Conservation (phyloP, 2,888 invertebrate species). For the Chaitophorus viminalis region DNA sequence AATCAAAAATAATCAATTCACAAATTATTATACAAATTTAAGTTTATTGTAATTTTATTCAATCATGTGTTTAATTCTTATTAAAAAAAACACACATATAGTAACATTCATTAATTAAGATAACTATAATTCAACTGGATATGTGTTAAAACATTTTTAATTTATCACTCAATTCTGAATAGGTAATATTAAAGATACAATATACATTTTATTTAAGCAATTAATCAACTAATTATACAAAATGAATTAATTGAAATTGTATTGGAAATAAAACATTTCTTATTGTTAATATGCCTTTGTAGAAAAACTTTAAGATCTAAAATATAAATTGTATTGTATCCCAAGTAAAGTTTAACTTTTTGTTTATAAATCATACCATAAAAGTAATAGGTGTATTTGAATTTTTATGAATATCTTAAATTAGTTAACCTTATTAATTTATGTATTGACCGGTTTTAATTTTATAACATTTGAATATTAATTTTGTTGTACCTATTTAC, state of each 20-base stretch:
- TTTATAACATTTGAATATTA: slow-evolving; percentile 17
- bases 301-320: not conserved
- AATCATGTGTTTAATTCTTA: not conserved
- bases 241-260: too few species aligned
- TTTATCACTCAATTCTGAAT: not conserved
- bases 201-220: not conserved
- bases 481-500: not conserved
- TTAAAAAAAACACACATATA: too few species aligned
- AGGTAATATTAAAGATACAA: too few species aligned
- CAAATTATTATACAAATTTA: not conserved
- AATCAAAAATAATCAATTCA: not conserved
- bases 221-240: too few species aligned
- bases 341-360: not conserved
- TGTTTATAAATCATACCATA: not conserved
- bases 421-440: not conserved
- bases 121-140: not conserved
- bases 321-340: not conserved
- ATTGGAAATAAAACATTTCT: too few species aligned
- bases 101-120: too few species aligned
- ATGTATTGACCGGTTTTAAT: not conserved
- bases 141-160: not conserved
- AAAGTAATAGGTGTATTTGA: slow-evolving; percentile 5
- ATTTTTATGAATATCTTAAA: slow-evolving; percentile 31
- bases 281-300: not conserved
- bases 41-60: not conserved